Evolutionary conservation across 1,140 invertebrate species (phyloP).

Genomic region (roundworm (Caenorhabditis elegans)): WBcel235 BX284604.4:9702501-9703000

Average conservation of each 20-base stretch:
- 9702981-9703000: no score
- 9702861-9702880: no score
- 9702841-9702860: constrained; percentile 76
- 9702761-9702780: constrained; percentile 83
- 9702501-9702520: constrained; percentile 57
- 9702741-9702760: constrained; percentile 76
- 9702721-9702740: not conserved
- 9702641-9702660: constrained; percentile 59
- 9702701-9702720: not conserved
- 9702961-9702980: no score
- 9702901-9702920: no score
- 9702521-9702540: constrained; percentile 53
- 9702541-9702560: constrained; percentile 69
- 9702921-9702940: no score
- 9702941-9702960: no score
- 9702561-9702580: constrained; percentile 81
- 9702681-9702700: no score
- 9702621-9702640: constrained; percentile 91
- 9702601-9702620: constrained; percentile 86
- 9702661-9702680: not conserved
- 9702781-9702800: constrained; percentile 92
- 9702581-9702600: constrained; percentile 87
- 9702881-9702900: no score
- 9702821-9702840: constrained; percentile 91
- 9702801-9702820: constrained; percentile 90